Evolutionary conservation across 2,113 vertebrate species (phyloP).

Genomic region (Xenus cinereus): DNA sequence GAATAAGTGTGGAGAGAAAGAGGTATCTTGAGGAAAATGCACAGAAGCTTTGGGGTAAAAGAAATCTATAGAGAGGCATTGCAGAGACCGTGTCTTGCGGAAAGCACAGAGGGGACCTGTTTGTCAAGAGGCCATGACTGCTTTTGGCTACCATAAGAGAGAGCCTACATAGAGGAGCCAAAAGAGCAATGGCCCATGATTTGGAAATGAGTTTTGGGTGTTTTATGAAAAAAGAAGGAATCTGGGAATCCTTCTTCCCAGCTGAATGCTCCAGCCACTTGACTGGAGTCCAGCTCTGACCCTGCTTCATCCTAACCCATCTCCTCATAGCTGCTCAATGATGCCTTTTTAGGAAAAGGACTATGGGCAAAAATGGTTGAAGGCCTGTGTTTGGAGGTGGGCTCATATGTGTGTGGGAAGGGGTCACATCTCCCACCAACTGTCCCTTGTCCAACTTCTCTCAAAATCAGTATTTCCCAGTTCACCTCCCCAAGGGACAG

Average conservation of each 20-base stretch:
- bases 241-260: background rate
- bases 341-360: background rate
- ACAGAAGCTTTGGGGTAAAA: background rate
- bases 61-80: background rate
- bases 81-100: background rate
- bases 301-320: background rate
- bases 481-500: background rate
- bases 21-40: background rate
- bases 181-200: background rate
- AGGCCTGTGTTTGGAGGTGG: background rate
- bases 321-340: fast-evolving
- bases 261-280: background rate
- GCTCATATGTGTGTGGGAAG: background rate
- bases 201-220: background rate
- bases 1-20: background rate
- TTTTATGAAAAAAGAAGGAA: background rate
- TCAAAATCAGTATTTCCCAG: background rate
- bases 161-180: background rate
- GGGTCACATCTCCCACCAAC: background rate
- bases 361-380: background rate
- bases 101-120: fast-evolving
- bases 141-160: background rate
- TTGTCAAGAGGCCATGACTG: background rate
- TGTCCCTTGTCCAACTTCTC: background rate
- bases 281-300: background rate